These are phyloP conservation scores for Geothlypis trichas DNA, from an alignment of 2,113 vertebrate species.

Conservation along the genomic window DNA sequence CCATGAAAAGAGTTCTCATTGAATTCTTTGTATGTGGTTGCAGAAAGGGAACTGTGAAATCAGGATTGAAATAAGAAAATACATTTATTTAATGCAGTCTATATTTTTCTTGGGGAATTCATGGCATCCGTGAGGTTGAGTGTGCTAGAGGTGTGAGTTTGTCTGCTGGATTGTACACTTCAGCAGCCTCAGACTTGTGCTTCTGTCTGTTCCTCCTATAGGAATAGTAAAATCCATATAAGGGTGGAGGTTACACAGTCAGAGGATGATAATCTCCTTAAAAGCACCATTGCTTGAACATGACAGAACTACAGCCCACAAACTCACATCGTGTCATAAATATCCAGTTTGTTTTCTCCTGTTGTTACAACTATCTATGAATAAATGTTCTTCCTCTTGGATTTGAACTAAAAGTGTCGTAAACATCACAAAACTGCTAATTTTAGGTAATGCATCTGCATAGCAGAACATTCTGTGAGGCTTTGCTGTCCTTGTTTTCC, in stretches of 20 bases:
- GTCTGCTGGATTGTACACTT: background rate
- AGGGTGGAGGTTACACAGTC: background rate
- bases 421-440: background rate
- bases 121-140: background rate
- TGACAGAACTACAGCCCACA: background rate
- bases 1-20: background rate
- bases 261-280: background rate
- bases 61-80: background rate
- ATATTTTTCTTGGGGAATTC: background rate
- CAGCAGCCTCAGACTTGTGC: background rate
- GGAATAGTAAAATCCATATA: background rate
- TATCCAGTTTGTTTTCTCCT: background rate
- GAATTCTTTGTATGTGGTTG: background rate
- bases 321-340: background rate
- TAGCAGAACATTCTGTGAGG: slow-evolving; percentile 10
- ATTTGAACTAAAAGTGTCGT: background rate
- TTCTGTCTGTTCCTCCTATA: background rate
- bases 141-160: background rate
- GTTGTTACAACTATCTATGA: background rate
- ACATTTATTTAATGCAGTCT: background rate
- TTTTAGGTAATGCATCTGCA: background rate
- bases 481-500: background rate
- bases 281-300: background rate
- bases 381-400: background rate
- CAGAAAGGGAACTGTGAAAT: background rate